Conservation (phyloP, 2,888 invertebrate species). For the Disparrhopalites patrizii region DNA sequence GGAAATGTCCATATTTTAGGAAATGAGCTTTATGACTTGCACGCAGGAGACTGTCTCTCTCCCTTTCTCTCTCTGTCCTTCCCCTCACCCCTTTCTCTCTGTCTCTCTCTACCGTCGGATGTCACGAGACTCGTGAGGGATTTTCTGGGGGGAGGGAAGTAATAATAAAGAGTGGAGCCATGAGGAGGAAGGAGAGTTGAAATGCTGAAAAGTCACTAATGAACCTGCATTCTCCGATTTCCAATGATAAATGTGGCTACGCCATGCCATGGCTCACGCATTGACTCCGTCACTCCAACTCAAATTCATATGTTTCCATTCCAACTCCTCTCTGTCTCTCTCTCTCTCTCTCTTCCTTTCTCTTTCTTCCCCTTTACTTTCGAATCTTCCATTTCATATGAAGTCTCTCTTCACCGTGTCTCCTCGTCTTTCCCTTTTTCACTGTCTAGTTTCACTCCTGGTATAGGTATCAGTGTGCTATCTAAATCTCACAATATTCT, state of each 20-base stretch:
- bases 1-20: neutral
- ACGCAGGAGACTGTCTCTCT: no score
- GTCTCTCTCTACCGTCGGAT: neutral
- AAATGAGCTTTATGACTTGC: slow-evolving; percentile 3
- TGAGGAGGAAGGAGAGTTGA: slow-evolving; percentile 9
- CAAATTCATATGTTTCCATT: neutral
- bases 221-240: slow-evolving; percentile 20
- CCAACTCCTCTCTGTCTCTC: no score
- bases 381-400: no score
- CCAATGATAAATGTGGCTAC: slow-evolving; percentile 25
- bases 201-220: slow-evolving; percentile 25
- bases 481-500: no score
- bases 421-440: no score
- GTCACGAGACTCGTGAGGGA: neutral
- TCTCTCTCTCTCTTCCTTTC: no score
- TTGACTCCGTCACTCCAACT: slow-evolving; percentile 10
- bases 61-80: slow-evolving; percentile 1
- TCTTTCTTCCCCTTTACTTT: no score
- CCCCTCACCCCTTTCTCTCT: neutral
- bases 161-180: neutral
- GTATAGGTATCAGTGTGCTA: no score
- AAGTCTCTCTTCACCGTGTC: no score
- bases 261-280: slow-evolving; percentile 14
- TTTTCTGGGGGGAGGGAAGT: neutral
- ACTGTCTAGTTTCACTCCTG: no score